A percentile compares a stretch with the other conserved stretches of the same genome.
These are phyloP conservation scores for Rhagophthalmus giganteus DNA, from an alignment of 2,888 invertebrate species.

Conservation along the genomic window DNA sequence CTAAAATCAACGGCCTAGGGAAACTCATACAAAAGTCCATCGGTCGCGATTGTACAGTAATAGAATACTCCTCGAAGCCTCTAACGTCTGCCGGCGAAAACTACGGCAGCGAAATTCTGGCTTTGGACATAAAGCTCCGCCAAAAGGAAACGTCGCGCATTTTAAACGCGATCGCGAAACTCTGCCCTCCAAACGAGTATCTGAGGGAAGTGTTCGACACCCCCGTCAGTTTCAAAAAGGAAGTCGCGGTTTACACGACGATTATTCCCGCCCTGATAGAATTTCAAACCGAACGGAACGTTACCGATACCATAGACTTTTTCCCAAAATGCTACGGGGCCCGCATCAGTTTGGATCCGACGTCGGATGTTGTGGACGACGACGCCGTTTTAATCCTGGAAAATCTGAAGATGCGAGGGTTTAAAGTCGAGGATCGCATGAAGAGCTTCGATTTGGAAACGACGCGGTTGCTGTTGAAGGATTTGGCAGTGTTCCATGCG, in stretches of 20 bases:
- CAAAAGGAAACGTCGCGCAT: too few species aligned
- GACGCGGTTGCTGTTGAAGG: conserved; percentile 51
- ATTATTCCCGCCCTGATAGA: conserved; percentile 54
- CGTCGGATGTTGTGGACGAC: conserved; percentile 51
- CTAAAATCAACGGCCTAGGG: too few species aligned
- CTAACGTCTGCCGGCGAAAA: too few species aligned
- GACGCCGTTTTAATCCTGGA: conserved; percentile 60
- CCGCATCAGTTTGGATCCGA: conserved; percentile 44
- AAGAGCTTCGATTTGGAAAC: conserved; percentile 57
- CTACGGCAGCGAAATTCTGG: too few species aligned
- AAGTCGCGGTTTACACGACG: conserved; percentile 57
- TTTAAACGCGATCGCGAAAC: conserved; percentile 58
- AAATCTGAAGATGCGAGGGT: conserved; percentile 57
- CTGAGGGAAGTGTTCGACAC: conserved; percentile 57
- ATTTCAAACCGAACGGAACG: conserved; percentile 54
- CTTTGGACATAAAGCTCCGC: too few species aligned
- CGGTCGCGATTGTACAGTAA: too few species aligned
- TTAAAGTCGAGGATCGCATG: conserved; percentile 54
- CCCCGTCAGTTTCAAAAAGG: conserved; percentile 58
- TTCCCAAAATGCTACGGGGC: conserved; percentile 58
- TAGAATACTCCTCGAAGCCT: too few species aligned
- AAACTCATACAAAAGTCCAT: too few species aligned
- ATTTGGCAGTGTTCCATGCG: conserved; percentile 59
- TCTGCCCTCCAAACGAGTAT: conserved; percentile 57
- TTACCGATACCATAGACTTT: conserved; percentile 49